A percentile compares a stretch with the other conserved stretches of the same genome.
phyloP scores from a whole-genome alignment of 2,888 invertebrate genomes.

The Cinara cedri region DNA sequence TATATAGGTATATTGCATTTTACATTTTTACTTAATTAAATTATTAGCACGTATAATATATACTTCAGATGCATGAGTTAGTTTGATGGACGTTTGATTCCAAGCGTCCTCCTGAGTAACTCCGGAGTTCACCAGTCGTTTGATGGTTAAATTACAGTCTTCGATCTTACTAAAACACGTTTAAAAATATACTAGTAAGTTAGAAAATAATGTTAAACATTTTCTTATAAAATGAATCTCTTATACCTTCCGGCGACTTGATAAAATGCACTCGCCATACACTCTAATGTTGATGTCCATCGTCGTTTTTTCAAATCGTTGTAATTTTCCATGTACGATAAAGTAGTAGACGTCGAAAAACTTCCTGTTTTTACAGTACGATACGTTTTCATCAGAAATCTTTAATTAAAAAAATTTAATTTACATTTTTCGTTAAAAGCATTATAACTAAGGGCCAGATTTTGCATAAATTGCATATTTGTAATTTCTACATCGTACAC shows the following conservation, averaged over 20 bases:
- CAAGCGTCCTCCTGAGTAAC: constrained; percentile 79
- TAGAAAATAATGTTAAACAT: not conserved
- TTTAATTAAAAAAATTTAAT: constrained; percentile 60
- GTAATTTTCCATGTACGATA: constrained; percentile 69
- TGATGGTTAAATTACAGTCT: constrained; percentile 74
- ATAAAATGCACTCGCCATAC: constrained; percentile 69
- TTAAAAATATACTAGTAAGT: not conserved
- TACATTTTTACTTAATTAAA: not conserved
- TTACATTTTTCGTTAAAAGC: too few relatives aligned
- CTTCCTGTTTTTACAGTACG: constrained; percentile 71
- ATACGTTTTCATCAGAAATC: constrained; percentile 81
- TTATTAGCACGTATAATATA: not conserved
- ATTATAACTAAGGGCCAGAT: too few relatives aligned
- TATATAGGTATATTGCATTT: too few relatives aligned
- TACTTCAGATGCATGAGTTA: constrained; percentile 83
- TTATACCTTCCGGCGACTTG: constrained; percentile 70
- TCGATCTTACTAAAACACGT: constrained; percentile 71
- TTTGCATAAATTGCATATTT: not conserved
- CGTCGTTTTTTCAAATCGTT: constrained; percentile 60
- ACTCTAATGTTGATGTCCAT: constrained; percentile 65
- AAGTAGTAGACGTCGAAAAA: constrained; percentile 71
- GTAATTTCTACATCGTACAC: not conserved
- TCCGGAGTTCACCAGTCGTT: constrained; percentile 72
- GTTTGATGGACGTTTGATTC: constrained; percentile 84
- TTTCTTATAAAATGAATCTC: too few relatives aligned